Base-by-base conservation (phyloP, 35 echinoderm and acorn worm species). In the Strongylocentrotus purpuratus region DNA sequence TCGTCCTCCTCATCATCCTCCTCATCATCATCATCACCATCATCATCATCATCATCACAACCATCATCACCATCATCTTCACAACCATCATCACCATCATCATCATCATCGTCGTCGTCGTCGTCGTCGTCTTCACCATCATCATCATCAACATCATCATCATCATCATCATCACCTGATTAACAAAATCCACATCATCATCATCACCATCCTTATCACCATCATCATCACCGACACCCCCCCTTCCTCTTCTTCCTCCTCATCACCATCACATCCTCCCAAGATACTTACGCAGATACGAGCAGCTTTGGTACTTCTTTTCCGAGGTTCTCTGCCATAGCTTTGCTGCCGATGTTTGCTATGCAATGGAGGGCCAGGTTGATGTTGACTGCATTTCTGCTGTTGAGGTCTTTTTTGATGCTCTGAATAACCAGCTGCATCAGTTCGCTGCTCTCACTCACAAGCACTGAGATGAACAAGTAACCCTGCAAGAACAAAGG, bases 291-390 rank as follows among this genome's bases (percentile, higher is more conserved):
- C 98, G 94, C 45, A 71, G 96, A 97, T 9, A 99, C 98, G 5
- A 99, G 97, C 20, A 99, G 95, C 45, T 99, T 99, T 35, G 98
- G 98, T 61, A 99, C 93, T 60, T 99, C 98, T 1, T 32, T 70
- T 5, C 98, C 98, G 9, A 99, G 96, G 14, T 94, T 95, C 50
- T 97, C 98, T 0, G 98, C 92, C 98, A 99, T 99, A 65, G 97
- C 96, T 35, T 99, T 97, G 94, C 98, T 99, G 94, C 98, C 98
- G 45, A 99, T 99, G 95, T 99, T 99, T 41, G 98, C 98, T 86
- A 99, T 99, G 92, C 98, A 99, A 88, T 99, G 98, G 0, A 99
- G 96, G 25, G 98, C 98, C 32, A 99, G 95, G 95, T 97, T 97
- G 95, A 97, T 99, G 90, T 97, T 94, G 41, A 96, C 96, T 10